Evolutionary conservation across 2,113 vertebrate genomes (phyloP).

Genomic region (Dunckerocampus dactyliophorus): DNA sequence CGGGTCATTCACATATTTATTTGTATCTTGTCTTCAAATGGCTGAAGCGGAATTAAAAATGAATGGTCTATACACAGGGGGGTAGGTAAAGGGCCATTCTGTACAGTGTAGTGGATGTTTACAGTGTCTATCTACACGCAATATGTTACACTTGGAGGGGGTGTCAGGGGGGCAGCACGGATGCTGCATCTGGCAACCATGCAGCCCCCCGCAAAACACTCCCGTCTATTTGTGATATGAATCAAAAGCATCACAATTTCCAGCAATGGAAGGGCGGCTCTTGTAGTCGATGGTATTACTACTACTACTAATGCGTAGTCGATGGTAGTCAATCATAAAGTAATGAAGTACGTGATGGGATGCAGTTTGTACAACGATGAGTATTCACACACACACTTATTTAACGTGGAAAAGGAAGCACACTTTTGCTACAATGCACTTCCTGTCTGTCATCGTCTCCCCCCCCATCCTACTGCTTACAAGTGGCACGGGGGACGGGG

Average conservation of each 20-base stretch:
- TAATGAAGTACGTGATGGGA: slow-evolving; percentile 46
- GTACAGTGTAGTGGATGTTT: slow-evolving; percentile 70
- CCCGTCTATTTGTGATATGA: slow-evolving; percentile 50
- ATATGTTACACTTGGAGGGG: slow-evolving; percentile 68
- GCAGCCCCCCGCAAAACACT: slow-evolving; percentile 16
- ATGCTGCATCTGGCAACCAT: too few relatives aligned
- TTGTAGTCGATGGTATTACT: slow-evolving; percentile 43
- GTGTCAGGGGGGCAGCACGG: too few relatives aligned
- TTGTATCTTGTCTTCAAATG: slow-evolving; percentile 65
- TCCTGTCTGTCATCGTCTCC: slow-evolving; percentile 5
- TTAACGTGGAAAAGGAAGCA: slow-evolving; percentile 57
- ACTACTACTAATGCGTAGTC: too few relatives aligned
- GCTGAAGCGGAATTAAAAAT: slow-evolving; percentile 69
- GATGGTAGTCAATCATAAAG: slow-evolving; percentile 35
- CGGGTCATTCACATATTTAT: slow-evolving; percentile 55
- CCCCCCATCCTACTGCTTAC: too few relatives aligned
- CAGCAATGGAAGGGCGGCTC: slow-evolving; percentile 46
- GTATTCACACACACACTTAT: slow-evolving; percentile 58
- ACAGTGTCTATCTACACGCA: slow-evolving; percentile 77
- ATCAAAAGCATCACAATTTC: slow-evolving; percentile 68
- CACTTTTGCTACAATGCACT: slow-evolving; percentile 48
- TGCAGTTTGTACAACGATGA: slow-evolving; percentile 52
- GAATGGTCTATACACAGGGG: slow-evolving; percentile 66
- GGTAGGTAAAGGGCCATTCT: slow-evolving; percentile 63
- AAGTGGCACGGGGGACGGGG: too few relatives aligned